Conservation (phyloP, 2,113 vertebrate genomes). For the Thymallus thymallus region DNA sequence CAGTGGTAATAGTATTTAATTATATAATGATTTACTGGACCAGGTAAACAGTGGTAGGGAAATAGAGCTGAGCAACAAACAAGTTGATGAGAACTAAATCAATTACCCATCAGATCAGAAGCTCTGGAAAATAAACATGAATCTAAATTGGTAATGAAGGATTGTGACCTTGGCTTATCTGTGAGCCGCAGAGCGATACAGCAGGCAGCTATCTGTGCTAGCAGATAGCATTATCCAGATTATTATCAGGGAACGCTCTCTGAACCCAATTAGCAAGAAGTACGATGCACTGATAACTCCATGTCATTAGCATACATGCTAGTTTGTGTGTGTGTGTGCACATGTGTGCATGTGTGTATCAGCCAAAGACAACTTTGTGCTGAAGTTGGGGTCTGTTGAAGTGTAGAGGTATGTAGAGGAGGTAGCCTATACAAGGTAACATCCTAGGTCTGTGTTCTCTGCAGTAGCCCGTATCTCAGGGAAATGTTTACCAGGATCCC, state of each 20-base stretch:
- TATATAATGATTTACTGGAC: too few relatives aligned
- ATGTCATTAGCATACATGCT: slow-evolving; percentile 63
- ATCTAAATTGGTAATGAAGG: slow-evolving; percentile 54
- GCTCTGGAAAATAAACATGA: slow-evolving; percentile 40
- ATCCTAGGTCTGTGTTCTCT: not conserved
- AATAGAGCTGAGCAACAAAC: too few relatives aligned
- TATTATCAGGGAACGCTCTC: slow-evolving; percentile 64
- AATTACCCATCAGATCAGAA: slow-evolving; percentile 42
- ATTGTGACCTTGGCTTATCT: slow-evolving; percentile 70
- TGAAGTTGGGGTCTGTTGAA: slow-evolving; percentile 6
- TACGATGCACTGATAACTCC: slow-evolving; percentile 67
- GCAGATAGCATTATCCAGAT: slow-evolving; percentile 41
- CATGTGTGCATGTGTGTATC: slow-evolving; percentile 17
- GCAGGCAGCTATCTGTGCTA: slow-evolving; percentile 45
- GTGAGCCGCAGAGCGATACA: slow-evolving; percentile 32
- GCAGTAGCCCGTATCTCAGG: not conserved
- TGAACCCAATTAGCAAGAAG: slow-evolving; percentile 73
- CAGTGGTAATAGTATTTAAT: too few relatives aligned
- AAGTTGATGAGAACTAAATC: too few relatives aligned
- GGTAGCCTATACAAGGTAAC: not conserved
- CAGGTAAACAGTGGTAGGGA: too few relatives aligned
- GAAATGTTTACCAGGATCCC: slow-evolving; percentile 17
- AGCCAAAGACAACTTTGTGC: slow-evolving; percentile 11
- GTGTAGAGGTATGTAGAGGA: not conserved
- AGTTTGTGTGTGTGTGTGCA: not conserved